These are phyloP conservation scores for Drosophila pseudotalamancana DNA, from an alignment of 2,888 invertebrate species.

Conservation along the genomic window DNA sequence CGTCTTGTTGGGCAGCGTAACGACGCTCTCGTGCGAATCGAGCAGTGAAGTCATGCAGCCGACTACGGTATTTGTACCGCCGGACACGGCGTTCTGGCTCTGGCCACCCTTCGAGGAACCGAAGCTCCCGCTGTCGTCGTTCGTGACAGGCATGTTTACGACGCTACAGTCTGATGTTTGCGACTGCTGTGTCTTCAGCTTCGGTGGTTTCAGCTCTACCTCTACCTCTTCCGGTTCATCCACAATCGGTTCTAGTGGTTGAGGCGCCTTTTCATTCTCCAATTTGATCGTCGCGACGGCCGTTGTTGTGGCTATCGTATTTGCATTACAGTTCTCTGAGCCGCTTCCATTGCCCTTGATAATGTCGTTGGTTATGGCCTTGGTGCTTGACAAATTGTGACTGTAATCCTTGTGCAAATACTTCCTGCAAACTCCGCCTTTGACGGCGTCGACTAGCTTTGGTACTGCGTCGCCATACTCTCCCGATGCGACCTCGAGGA, in stretches of 20 bases:
- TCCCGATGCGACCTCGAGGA: conserved; percentile 97
- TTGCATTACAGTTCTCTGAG: conserved; percentile 58
- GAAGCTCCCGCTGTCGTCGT: conserved; percentile 78
- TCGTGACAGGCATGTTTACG: conserved; percentile 70
- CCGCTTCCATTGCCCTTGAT: conserved; percentile 84
- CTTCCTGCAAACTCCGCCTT: conserved; percentile 90
- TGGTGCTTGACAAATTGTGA: conserved; percentile 60
- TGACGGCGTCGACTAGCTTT: conserved; percentile 92
- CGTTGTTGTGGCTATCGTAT: neutral
- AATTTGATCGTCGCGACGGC: conserved; percentile 80
- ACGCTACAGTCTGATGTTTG: conserved; percentile 83
- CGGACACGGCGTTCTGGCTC: conserved; percentile 82
- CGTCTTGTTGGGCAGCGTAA: conserved; percentile 87
- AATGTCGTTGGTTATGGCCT: conserved; percentile 86
- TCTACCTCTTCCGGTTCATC: conserved; percentile 47
- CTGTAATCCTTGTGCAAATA: conserved; percentile 84
- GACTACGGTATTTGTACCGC: conserved; percentile 54
- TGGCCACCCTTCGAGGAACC: conserved; percentile 80
- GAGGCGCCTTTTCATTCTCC: conserved; percentile 85
- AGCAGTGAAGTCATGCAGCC: conserved; percentile 90
- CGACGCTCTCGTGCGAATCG: conserved; percentile 90
- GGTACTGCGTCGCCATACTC: conserved; percentile 96
- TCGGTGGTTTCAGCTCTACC: conserved; percentile 85
- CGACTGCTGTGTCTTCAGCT: conserved; percentile 76
- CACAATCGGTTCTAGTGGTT: conserved; percentile 85